Percentiles rank a stretch among this genome's conserved stretches.
phyloP scores from a whole-genome alignment of 2,113 vertebrate genomes.

The Macaca mulatta region DNA sequence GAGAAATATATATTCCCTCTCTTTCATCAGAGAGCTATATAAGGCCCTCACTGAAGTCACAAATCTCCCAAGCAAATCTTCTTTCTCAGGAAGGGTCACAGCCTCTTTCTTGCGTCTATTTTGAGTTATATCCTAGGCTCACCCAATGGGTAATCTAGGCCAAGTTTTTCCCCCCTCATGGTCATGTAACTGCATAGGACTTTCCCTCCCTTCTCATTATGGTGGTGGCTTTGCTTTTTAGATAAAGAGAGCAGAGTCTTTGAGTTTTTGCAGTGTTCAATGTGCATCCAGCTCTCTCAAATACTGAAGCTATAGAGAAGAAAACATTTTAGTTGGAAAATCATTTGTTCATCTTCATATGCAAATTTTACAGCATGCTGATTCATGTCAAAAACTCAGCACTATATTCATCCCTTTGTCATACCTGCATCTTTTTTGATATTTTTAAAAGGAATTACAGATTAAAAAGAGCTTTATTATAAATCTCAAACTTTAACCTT shows the following conservation, averaged over 20 bases:
- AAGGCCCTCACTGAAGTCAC: not conserved
- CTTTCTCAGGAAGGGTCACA: not conserved
- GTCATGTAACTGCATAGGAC: not conserved
- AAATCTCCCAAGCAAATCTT: not conserved
- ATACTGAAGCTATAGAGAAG: not conserved
- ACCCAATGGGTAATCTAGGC: not conserved
- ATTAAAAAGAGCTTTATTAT: slow-evolving; percentile 48
- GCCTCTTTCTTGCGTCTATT: not conserved
- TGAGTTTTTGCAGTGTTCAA: not conserved
- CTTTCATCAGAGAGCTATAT: slow-evolving; percentile 44
- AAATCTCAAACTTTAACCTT: not conserved
- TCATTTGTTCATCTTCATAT: slow-evolving; percentile 37
- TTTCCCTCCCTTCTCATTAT: not conserved
- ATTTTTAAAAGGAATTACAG: slow-evolving; percentile 35
- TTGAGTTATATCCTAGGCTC: not conserved
- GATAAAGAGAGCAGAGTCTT: not conserved
- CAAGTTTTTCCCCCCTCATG: not conserved
- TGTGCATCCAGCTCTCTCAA: not conserved
- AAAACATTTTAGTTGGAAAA: not conserved
- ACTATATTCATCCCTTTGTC: slow-evolving; percentile 2
- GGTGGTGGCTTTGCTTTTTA: not conserved
- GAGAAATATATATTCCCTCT: not conserved
- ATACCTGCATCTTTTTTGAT: slow-evolving; percentile 27
- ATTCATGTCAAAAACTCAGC: slow-evolving; percentile 44
- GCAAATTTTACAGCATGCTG: slow-evolving; percentile 41